phyloP scores from a whole-genome alignment of 2,113 vertebrate genomes.

The Spea multiplicata region DNA sequence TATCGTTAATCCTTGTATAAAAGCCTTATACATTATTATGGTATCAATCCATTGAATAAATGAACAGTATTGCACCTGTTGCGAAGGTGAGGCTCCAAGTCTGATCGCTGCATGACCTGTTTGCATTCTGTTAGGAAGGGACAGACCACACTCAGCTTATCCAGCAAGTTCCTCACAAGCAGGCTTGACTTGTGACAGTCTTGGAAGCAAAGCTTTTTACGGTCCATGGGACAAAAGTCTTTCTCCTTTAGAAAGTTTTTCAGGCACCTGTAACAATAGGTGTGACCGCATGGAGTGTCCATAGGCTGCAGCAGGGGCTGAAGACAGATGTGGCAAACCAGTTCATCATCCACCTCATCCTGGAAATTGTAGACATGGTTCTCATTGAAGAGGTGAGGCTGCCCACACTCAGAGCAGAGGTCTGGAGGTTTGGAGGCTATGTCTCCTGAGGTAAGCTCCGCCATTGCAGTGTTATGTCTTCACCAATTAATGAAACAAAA shows the following conservation, averaged over 20 bases:
- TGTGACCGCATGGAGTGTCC: constrained; percentile 91
- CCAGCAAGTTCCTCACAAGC: constrained; percentile 84
- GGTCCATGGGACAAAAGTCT: constrained; percentile 86
- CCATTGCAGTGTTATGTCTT: constrained; percentile 53
- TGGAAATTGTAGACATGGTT: constrained; percentile 88
- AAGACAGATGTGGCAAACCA: constrained; percentile 88
- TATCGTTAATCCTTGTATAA: too few species aligned
- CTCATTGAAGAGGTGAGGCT: constrained; percentile 74
- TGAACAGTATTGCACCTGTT: constrained; percentile 72
- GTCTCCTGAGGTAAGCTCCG: constrained; percentile 55
- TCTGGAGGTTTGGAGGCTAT: constrained; percentile 42
- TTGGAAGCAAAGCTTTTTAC: constrained; percentile 77
- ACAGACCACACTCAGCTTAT: constrained; percentile 80
- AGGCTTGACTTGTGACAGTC: constrained; percentile 85
- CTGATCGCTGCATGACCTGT: constrained; percentile 82
- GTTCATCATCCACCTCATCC: constrained; percentile 87
- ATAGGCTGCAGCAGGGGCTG: constrained; percentile 85
- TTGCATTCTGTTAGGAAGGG: constrained; percentile 77
- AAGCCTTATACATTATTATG: too few species aligned
- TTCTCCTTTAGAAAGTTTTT: constrained; percentile 87
- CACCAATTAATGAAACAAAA: not conserved
- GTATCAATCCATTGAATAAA: not conserved
- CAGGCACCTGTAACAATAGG: constrained; percentile 83
- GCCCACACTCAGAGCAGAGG: constrained; percentile 83
- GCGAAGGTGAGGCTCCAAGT: constrained; percentile 86